A percentile compares a stretch with the other conserved stretches of the same genome.
phyloP scores from a whole-genome alignment of 2,113 vertebrate genomes.

The Rhea pennata region DNA sequence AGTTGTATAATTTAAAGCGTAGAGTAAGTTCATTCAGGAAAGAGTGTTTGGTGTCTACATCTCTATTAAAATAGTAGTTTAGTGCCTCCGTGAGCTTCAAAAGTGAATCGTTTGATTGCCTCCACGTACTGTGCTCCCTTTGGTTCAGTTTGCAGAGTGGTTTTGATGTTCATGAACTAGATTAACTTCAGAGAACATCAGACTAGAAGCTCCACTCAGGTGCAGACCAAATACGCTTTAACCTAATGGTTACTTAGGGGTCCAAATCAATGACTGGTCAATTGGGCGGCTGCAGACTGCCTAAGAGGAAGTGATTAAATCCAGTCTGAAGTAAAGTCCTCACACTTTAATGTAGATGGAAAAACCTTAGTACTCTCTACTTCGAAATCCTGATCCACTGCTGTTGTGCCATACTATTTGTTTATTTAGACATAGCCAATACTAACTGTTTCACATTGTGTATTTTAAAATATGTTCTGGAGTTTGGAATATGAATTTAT shows the following conservation, averaged over 20 bases:
- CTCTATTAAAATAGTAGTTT: neutral
- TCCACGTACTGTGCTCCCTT: neutral
- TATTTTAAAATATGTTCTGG: neutral
- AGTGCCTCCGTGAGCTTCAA: neutral
- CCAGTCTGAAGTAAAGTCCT: neutral
- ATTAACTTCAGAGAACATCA: rapidly evolving
- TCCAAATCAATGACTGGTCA: rapidly evolving
- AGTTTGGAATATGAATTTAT: neutral
- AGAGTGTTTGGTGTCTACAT: neutral
- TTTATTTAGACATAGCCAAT: neutral
- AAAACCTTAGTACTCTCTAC: neutral
- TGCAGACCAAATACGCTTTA: neutral
- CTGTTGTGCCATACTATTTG: rapidly evolving
- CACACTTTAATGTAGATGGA: neutral
- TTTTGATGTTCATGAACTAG: neutral
- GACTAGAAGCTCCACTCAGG: neutral
- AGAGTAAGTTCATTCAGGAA: neutral
- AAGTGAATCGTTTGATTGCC: neutral
- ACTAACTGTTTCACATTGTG: rapidly evolving
- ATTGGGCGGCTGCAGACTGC: neutral
- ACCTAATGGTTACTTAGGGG: neutral
- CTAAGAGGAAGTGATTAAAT: neutral
- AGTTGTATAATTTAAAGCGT: neutral
- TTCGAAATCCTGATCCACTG: neutral
- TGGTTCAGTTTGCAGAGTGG: neutral